Conservation (phyloP, 2,888 invertebrate genomes). For the Dysmachus trigonus region DNA sequence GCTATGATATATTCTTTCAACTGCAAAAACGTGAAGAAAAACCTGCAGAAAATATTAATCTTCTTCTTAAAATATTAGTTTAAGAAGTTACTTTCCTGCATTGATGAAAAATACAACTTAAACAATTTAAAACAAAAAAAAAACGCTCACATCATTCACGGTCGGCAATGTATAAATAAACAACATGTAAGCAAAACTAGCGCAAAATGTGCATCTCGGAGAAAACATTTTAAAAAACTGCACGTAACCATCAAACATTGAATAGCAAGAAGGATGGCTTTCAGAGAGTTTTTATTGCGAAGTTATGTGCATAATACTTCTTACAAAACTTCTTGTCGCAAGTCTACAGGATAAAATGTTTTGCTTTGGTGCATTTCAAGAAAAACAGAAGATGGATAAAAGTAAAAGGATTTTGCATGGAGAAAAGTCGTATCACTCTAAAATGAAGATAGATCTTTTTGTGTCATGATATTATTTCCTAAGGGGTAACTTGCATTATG, state of each 20-base stretch:
- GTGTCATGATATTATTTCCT: background rate
- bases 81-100: background rate
- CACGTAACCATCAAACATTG: background rate
- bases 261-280: background rate
- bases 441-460: background rate
- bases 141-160: background rate
- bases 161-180: background rate
- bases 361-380: background rate
- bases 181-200: background rate
- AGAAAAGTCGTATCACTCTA: background rate
- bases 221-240: background rate
- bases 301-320: background rate
- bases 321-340: background rate
- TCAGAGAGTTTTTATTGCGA: background rate
- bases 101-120: background rate
- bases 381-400: background rate
- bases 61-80: background rate
- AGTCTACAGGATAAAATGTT: background rate
- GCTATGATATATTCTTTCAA: background rate
- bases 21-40: background rate
- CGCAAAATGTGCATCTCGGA: background rate
- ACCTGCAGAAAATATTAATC: background rate
- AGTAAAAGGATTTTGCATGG: background rate
- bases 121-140: background rate
- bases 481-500: background rate